Percentiles rank a stretch among this genome's conserved stretches.
Evolutionary conservation across 1,140 invertebrate genomes (phyloP).

Genomic region (Drosophila athabasca): DNA sequence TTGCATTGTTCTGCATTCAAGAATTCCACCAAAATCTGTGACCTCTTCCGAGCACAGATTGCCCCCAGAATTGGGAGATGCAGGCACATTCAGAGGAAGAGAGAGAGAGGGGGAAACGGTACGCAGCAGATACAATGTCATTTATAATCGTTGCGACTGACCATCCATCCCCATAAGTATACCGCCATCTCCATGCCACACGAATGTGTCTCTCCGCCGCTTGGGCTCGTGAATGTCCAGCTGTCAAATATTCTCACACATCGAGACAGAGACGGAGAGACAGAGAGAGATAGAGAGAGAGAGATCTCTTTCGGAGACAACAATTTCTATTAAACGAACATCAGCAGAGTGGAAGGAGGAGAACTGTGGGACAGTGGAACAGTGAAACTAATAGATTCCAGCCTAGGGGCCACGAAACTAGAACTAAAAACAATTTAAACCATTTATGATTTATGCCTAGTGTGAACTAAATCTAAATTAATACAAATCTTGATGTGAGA

Average conservation of each 20-base stretch:
- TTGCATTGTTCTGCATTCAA: slow-evolving; percentile 8
- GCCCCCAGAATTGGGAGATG: slow-evolving; percentile 45
- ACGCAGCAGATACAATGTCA: slow-evolving; percentile 72
- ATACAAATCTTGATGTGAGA: slow-evolving; percentile 33
- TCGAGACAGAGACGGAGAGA: background rate
- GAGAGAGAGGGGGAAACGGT: slow-evolving; percentile 7
- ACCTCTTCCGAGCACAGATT: slow-evolving; percentile 54
- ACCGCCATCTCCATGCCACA: no score
- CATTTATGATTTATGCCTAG: slow-evolving; percentile 41
- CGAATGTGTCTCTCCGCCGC: background rate
- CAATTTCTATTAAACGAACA: slow-evolving; percentile 66
- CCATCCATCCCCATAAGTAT: slow-evolving; percentile 9
- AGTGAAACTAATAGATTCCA: no score
- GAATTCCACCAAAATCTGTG: slow-evolving; percentile 15
- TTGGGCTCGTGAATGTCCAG: slow-evolving; percentile 46
- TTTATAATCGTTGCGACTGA: slow-evolving; percentile 74
- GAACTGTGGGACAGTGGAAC: slow-evolving; percentile 1
- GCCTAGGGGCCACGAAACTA: slow-evolving; percentile 18
- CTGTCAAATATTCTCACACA: slow-evolving; percentile 55
- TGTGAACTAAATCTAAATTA: slow-evolving; percentile 41
- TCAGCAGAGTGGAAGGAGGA: slow-evolving; percentile 2
- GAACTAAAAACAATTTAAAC: slow-evolving; percentile 61
- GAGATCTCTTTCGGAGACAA: slow-evolving; percentile 8
- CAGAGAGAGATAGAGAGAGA: slow-evolving; percentile 8
- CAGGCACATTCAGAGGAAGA: slow-evolving; percentile 64